Conservation (phyloP, 1,140 invertebrate species). For the Drosophila rhopaloa region DNA sequence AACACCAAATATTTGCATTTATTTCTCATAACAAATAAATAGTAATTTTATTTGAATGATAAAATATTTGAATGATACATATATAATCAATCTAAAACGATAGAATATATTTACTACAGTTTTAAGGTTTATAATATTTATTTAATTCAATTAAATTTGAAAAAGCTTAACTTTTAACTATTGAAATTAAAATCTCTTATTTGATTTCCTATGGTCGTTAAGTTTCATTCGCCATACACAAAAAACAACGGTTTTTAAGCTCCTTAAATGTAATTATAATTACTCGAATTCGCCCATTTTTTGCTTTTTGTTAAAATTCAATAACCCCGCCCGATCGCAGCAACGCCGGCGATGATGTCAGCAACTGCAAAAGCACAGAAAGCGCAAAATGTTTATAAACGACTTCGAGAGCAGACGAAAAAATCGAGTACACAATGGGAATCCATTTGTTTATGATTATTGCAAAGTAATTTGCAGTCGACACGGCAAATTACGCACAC, state of each 20-base stretch:
- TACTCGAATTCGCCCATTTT: conserved; percentile 27
- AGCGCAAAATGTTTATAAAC: conserved; percentile 61
- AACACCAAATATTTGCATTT: no score
- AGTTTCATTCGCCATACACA: conserved; percentile 1
- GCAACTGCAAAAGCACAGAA: conserved; percentile 46
- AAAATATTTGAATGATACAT: no score
- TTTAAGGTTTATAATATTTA: no score
- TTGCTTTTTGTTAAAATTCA: conserved; percentile 51
- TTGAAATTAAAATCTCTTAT: background rate
- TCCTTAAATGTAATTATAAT: conserved; percentile 40
- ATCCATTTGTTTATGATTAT: conserved; percentile 72
- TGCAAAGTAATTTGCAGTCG: conserved; percentile 62
- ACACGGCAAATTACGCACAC: conserved; percentile 17
- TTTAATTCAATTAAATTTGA: background rate
- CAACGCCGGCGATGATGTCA: conserved; percentile 59
- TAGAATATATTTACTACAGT: no score
- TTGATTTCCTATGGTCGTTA: conserved; percentile 3
- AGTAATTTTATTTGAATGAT: no score
- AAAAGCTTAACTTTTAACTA: background rate
- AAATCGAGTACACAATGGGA: conserved; percentile 32
- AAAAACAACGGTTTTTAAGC: conserved; percentile 8
- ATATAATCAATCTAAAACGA: no score
- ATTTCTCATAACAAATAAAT: no score
- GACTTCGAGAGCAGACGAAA: conserved; percentile 22
- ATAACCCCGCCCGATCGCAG: conserved; percentile 54